Evolutionary conservation across 2,113 vertebrate species (phyloP).

Genomic region (Albula goreensis): DNA sequence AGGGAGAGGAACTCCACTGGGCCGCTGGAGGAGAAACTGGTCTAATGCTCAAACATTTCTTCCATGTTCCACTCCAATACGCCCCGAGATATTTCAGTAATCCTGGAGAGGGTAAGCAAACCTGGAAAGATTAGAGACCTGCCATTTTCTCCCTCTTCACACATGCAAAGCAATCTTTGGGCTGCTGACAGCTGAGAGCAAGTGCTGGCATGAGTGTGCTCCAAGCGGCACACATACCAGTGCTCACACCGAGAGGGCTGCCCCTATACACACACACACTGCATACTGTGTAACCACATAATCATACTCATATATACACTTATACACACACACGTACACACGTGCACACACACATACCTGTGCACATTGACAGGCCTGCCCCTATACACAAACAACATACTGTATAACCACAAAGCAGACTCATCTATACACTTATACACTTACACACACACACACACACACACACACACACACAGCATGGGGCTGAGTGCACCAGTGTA

Average conservation of each 20-base stretch:
- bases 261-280: background rate
- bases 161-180: background rate
- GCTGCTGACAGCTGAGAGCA: background rate
- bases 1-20: background rate
- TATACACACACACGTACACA: background rate
- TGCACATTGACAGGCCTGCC: background rate
- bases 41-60: background rate
- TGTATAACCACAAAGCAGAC: background rate
- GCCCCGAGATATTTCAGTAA: background rate
- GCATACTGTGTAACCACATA: no score
- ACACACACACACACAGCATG: background rate
- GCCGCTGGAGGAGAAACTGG: background rate
- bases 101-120: background rate
- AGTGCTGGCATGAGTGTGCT: background rate
- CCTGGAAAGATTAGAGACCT: constrained; percentile 6
- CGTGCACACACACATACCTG: background rate
- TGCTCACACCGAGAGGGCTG: background rate
- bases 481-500: background rate
- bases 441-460: background rate
- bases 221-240: background rate
- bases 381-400: background rate
- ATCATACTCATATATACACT: background rate
- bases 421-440: background rate
- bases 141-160: background rate
- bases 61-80: background rate